Conservation (phyloP, 2,113 vertebrate genomes). For the Forbesichthys agassizii region DNA sequence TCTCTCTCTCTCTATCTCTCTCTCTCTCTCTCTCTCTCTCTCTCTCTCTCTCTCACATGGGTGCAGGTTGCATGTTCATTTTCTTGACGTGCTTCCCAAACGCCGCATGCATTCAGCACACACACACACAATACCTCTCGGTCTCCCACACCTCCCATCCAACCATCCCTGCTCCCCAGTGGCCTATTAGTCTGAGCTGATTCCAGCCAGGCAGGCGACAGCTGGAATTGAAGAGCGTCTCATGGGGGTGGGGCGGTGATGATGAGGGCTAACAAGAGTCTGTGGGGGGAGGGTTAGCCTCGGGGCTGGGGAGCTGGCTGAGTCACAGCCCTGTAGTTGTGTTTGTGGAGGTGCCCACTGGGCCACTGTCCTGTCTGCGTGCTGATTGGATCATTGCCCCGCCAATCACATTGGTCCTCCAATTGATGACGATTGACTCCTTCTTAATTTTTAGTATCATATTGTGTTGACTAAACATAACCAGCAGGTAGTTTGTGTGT, state of each 20-base stretch:
- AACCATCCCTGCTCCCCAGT: constrained; percentile 34
- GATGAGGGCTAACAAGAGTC: too few relatives aligned
- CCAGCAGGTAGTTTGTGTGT: neutral
- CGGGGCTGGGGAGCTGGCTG: neutral
- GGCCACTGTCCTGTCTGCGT: constrained; percentile 12
- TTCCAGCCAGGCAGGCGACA: constrained; percentile 52
- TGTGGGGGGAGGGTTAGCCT: constrained; percentile 28
- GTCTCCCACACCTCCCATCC: too few relatives aligned
- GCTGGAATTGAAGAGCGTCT: constrained; percentile 61
- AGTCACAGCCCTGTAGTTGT: neutral
- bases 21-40: constrained; percentile 23
- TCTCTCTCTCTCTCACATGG: neutral
- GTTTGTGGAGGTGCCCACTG: constrained; percentile 28
- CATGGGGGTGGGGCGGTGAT: constrained; percentile 4
- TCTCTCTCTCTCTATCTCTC: constrained; percentile 2
- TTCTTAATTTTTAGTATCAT: too few relatives aligned
- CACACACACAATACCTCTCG: too few relatives aligned
- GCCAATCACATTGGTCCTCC: constrained; percentile 1
- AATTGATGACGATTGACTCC: neutral
- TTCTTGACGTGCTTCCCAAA: too few relatives aligned
- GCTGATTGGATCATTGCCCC: constrained; percentile 14
- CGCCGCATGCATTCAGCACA: too few relatives aligned
- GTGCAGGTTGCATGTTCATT: too few relatives aligned
- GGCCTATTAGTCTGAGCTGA: constrained; percentile 45
- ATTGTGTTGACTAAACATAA: too few relatives aligned